phyloP scores from a whole-genome alignment of 2,113 vertebrate genomes.

The Tor tambroides region DNA sequence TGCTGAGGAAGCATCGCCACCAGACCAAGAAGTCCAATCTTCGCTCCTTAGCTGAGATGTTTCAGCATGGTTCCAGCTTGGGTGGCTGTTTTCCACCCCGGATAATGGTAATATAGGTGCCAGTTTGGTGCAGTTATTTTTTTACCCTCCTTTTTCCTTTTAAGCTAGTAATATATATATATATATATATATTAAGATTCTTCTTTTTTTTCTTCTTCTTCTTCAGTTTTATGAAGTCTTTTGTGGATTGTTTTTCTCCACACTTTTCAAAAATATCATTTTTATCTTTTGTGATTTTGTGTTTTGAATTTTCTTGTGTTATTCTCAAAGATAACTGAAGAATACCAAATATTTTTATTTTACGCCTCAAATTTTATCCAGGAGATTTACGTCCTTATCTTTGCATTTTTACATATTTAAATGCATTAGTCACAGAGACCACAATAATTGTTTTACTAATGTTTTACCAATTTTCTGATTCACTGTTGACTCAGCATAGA shows the following conservation, averaged over 20 bases:
- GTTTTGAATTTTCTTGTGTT: neutral
- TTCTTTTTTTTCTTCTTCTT: neutral
- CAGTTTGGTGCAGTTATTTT: slow-evolving; percentile 79
- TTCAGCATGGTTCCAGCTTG: too few species aligned
- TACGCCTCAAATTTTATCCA: neutral
- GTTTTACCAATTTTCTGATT: neutral
- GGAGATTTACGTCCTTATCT: neutral
- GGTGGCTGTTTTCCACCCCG: slow-evolving; percentile 96
- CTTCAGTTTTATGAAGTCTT: neutral
- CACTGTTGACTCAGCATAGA: neutral
- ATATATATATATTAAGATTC: neutral
- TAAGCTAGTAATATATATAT: neutral
- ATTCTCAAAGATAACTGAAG: neutral
- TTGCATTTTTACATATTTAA: neutral
- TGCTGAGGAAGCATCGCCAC: slow-evolving; percentile 94
- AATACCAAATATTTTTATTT: neutral
- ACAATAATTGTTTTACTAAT: neutral
- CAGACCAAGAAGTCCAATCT: slow-evolving; percentile 99
- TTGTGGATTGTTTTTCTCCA: neutral
- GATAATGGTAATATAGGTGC: slow-evolving; percentile 94
- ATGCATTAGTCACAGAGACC: neutral
- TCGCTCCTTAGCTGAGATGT: slow-evolving; percentile 93
- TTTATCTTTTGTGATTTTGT: neutral
- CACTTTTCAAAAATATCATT: neutral
- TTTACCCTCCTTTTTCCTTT: neutral